Conservation (phyloP, 37 sponge, comb jelly and placozoan species). For the Beroe ovata region DNA sequence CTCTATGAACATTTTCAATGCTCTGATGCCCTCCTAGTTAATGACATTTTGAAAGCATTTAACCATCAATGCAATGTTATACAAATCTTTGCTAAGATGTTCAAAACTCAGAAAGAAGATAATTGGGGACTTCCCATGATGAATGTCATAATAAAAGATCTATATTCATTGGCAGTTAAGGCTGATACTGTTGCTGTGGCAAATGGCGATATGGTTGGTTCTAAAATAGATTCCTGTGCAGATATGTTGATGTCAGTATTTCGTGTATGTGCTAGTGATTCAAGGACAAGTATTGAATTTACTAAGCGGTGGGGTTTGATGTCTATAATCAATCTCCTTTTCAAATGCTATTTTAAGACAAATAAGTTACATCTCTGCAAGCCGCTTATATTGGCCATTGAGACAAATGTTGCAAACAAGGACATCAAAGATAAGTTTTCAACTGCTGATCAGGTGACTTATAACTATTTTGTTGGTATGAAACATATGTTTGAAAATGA, state of each 20-base stretch:
- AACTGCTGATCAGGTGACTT: constrained; percentile 82
- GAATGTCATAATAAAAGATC: constrained; percentile 48
- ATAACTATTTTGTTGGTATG: constrained; percentile 88
- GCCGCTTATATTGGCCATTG: constrained; percentile 91
- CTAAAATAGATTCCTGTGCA: constrained; percentile 70
- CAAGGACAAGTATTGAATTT: constrained; percentile 49
- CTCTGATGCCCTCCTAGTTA: constrained; percentile 1
- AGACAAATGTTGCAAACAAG: constrained; percentile 70
- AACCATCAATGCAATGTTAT: constrained; percentile 47
- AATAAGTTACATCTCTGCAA: constrained; percentile 90
- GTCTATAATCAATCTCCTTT: constrained; percentile 85
- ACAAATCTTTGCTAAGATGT: constrained; percentile 43
- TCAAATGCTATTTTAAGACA: constrained; percentile 95
- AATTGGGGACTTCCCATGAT: constrained; percentile 65
- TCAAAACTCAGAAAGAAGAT: constrained; percentile 63
- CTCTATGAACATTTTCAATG: constrained; percentile 44
- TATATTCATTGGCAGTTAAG: constrained; percentile 10
- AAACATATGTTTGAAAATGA: constrained; percentile 96
- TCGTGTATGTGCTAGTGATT: constrained; percentile 87
- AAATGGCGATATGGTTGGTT: constrained; percentile 33
- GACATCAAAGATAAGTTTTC: constrained; percentile 79
- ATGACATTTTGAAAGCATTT: constrained; percentile 2
- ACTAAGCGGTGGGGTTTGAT: constrained; percentile 76
- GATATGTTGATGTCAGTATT: constrained; percentile 90
- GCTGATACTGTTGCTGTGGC: constrained; percentile 58